These are phyloP conservation scores for Pararge aegeria DNA, from an alignment of 1,140 invertebrate species.

Conservation along the genomic window DNA sequence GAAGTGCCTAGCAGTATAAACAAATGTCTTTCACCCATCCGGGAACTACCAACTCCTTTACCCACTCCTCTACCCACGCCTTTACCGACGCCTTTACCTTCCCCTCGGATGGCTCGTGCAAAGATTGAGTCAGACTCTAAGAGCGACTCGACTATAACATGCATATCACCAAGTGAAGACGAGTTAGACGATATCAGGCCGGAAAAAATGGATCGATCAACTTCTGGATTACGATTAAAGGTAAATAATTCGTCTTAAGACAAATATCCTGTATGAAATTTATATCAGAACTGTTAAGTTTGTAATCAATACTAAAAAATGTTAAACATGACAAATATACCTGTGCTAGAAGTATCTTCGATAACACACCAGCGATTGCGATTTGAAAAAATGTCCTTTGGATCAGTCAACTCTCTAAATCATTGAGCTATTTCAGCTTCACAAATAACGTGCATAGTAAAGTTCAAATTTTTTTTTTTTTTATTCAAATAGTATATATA, in stretches of 20 bases:
- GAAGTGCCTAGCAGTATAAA: slow-evolving; percentile 86
- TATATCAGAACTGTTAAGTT: no score
- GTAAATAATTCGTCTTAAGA: slow-evolving; percentile 32
- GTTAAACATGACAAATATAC: no score
- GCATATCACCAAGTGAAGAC: slow-evolving; percentile 68
- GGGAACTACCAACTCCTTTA: slow-evolving; percentile 85
- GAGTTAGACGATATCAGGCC: slow-evolving; percentile 63
- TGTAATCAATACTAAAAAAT: no score
- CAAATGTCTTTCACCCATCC: slow-evolving; percentile 87
- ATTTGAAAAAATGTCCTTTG: no score
- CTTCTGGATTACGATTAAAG: slow-evolving; percentile 62
- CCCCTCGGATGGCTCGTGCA: slow-evolving; percentile 65
- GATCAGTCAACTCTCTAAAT: no score
- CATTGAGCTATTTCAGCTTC: no score
- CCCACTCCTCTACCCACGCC: slow-evolving; percentile 86
- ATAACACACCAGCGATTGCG: no score
- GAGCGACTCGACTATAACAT: slow-evolving; percentile 53
- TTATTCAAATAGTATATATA: no score
- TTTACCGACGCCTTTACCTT: slow-evolving; percentile 82
- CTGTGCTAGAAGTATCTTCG: no score
- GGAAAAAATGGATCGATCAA: slow-evolving; percentile 51
- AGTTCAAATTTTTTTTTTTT: no score
- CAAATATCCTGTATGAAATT: not conserved
- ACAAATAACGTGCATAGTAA: no score
- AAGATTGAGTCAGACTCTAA: slow-evolving; percentile 60